Evolutionary conservation across 2,888 invertebrate genomes (phyloP).

Genomic region (Cataglyphis rosenhaueri): DNA sequence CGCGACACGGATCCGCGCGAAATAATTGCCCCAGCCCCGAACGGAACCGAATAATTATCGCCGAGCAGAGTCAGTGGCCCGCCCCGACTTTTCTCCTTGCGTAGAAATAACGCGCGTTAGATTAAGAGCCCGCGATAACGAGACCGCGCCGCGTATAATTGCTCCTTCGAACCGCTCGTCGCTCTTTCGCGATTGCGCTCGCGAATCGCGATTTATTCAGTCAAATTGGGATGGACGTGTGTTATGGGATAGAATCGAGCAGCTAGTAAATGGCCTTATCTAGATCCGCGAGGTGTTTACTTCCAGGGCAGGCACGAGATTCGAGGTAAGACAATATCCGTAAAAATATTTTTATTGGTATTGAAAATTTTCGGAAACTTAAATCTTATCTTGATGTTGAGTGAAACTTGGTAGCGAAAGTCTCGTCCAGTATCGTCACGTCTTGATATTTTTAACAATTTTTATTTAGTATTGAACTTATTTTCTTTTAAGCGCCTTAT

Average conservation of each 20-base stretch:
- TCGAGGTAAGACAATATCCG: too few relatives aligned
- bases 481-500: too few relatives aligned
- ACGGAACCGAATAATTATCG: slow-evolving; percentile 51
- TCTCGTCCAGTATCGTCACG: too few relatives aligned
- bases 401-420: too few relatives aligned
- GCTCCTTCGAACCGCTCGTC: slow-evolving; percentile 44
- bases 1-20: slow-evolving; percentile 47
- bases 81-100: slow-evolving; percentile 40
- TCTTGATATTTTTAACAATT: too few relatives aligned
- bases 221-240: slow-evolving; percentile 25
- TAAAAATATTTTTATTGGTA: too few relatives aligned
- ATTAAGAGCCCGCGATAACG: slow-evolving; percentile 43
- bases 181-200: slow-evolving; percentile 37
- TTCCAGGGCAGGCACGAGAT: too few relatives aligned
- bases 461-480: too few relatives aligned
- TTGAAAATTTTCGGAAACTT: too few relatives aligned
- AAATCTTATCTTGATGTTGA: too few relatives aligned
- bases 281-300: not conserved
- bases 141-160: slow-evolving; percentile 44
- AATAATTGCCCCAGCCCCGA: slow-evolving; percentile 42
- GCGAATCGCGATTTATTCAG: slow-evolving; percentile 48
- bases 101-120: slow-evolving; percentile 49
- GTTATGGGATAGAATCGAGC: slow-evolving; percentile 13
- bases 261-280: slow-evolving; percentile 29
- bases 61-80: slow-evolving; percentile 21